Conservation (phyloP, 2,797 vertebrate genomes). For the Chromis chromis region DNA sequence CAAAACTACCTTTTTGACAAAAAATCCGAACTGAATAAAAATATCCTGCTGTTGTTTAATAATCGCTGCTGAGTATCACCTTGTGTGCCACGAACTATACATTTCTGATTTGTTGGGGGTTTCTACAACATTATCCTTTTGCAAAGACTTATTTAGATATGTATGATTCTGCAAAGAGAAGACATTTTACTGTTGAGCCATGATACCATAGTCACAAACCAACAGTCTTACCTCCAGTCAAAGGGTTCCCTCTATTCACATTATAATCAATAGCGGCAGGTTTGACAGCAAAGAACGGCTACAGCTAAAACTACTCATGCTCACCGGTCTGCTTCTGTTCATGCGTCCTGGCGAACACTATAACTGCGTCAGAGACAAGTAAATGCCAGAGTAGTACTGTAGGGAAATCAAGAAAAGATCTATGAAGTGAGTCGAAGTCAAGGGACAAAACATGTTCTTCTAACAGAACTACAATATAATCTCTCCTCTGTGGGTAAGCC, state of each 20-base stretch:
- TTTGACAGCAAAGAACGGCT: not conserved
- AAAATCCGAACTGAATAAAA: no score
- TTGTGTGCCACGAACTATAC: no score
- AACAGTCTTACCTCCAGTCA: not conserved
- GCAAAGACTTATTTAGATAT: not conserved
- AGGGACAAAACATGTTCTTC: slow-evolving; percentile 41
- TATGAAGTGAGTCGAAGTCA: slow-evolving; percentile 21
- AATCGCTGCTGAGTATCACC: not conserved
- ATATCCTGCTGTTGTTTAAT: not conserved
- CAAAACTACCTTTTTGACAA: no score
- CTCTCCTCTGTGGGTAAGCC: slow-evolving; percentile 1
- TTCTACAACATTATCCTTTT: not conserved
- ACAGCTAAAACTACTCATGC: not conserved
- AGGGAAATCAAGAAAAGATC: slow-evolving; percentile 21
- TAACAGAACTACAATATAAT: slow-evolving; percentile 30
- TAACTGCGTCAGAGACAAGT: not conserved
- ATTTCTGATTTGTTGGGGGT: not conserved
- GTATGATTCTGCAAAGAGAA: not conserved
- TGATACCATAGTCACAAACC: not conserved
- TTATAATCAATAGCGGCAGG: not conserved
- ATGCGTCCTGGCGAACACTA: not conserved
- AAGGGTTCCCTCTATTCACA: not conserved
- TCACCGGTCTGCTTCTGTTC: slow-evolving; percentile 3
- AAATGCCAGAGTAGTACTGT: slow-evolving; percentile 1
- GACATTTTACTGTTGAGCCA: not conserved